These are phyloP conservation scores for Tinamus major DNA, from an alignment of 2,797 vertebrate genomes.

Conservation along the genomic window DNA sequence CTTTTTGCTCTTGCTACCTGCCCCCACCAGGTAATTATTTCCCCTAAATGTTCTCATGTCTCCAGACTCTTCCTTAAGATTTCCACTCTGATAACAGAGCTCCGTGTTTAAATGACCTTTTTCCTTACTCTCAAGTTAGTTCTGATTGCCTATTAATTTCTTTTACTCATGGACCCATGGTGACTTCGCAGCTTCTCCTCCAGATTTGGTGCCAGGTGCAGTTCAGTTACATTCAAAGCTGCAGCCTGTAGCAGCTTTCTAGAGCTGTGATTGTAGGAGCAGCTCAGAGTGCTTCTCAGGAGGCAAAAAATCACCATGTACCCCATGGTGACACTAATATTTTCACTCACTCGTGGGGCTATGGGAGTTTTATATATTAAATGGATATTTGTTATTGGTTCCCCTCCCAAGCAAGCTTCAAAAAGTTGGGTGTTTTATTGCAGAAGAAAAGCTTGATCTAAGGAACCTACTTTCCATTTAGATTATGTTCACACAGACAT, in stretches of 20 bases:
- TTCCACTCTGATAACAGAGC: not conserved
- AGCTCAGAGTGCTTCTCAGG: not conserved
- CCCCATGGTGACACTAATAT: not conserved
- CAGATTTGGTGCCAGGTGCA: accelerated
- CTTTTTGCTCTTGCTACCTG: not conserved
- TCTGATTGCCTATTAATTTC: not conserved
- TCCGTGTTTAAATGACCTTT: not conserved
- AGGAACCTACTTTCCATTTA: not conserved
- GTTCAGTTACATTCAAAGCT: not conserved
- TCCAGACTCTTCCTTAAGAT: not conserved
- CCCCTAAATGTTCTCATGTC: not conserved
- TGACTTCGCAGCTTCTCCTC: not conserved
- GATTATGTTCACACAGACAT: not conserved
- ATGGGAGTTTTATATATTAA: not conserved
- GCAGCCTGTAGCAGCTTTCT: not conserved
- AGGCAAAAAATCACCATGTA: not conserved
- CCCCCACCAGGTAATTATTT: not conserved
- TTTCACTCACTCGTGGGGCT: not conserved
- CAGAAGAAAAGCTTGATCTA: not conserved
- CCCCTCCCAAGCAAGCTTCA: not conserved
- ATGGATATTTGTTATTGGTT: not conserved
- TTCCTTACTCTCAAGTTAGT: not conserved
- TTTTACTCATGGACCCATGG: not conserved
- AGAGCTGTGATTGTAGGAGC: not conserved
- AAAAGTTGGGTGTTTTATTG: not conserved